A percentile compares a stretch with the other conserved stretches of the same genome.
Conservation (phyloP, 2,888 invertebrate species). For the Agrypnus murinus region DNA sequence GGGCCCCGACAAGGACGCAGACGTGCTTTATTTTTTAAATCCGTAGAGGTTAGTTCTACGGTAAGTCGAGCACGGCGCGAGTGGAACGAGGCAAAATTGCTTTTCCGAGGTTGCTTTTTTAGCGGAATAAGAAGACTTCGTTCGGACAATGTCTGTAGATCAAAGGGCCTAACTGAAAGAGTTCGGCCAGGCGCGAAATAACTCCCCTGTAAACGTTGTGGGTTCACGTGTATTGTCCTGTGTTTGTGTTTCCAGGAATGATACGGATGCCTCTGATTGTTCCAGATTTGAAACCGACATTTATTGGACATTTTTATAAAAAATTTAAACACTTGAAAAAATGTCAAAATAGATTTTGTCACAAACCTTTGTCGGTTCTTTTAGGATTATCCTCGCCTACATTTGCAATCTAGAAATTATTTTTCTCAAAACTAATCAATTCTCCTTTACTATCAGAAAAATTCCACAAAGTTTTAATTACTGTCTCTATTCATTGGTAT, state of each 20-base stretch:
- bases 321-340: no score
- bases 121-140: slow-evolving; percentile 16
- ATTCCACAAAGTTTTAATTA: no score
- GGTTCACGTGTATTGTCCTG: slow-evolving; percentile 45
- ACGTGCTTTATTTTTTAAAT: slow-evolving; percentile 34
- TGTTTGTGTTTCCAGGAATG: slow-evolving; percentile 45
- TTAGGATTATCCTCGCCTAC: no score
- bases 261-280: slow-evolving; percentile 50
- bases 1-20: slow-evolving; percentile 18
- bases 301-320: no score
- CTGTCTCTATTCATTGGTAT: no score
- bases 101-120: slow-evolving; percentile 32
- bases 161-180: slow-evolving; percentile 49
- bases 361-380: no score
- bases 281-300: slow-evolving; percentile 33
- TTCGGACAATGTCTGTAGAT: slow-evolving; percentile 45
- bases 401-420: no score
- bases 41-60: slow-evolving; percentile 32
- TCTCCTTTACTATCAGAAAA: no score
- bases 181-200: slow-evolving; percentile 52
- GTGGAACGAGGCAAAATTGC: slow-evolving; percentile 26
- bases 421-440: no score
- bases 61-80: slow-evolving; percentile 3
- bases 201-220: slow-evolving; percentile 46
- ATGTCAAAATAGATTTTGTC: no score